Evolutionary conservation across 2,888 invertebrate genomes (phyloP), one percentile per base, ranked within the genome.

Genomic region (Linnaemya vulpina): DNA sequence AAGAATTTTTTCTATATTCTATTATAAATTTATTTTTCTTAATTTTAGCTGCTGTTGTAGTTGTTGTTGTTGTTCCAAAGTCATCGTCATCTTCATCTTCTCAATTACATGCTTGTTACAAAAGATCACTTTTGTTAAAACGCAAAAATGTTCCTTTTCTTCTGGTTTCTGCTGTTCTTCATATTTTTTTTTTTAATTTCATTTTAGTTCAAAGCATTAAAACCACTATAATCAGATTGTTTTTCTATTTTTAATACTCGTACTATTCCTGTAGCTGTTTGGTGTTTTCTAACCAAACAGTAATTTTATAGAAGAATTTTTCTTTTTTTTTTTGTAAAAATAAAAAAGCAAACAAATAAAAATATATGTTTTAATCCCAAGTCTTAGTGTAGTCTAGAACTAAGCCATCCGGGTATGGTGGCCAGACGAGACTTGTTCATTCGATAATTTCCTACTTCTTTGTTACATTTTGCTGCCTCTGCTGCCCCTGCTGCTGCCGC

Each of bases 31-130:
- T 58, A 8, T 58, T 68, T 74, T 71, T 46, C 20, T 73, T 73
- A 8, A 65, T 62, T 60, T n/a, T n/a, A n/a, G n/a, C n/a, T n/a
- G n/a, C n/a, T n/a, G n/a, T n/a, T n/a, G n/a, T n/a, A n/a, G n/a
- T n/a, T n/a, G n/a, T 38, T 62, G 10, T 51, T 68, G 70, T 40
- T 17, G 17, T 38, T 78, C 20, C 22, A 2, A 10, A 78, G 55
- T 49, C 58, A 22, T 58, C 55, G 38, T 55, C 46, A 22, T 55
- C 46, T 38, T 78, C 62, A 51, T 74, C 84, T 73, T 67, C 76
- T 80, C 76, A 84, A 84, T 84, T 80, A 84, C 75, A 75, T 83
- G 75, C 79, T 79, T 75, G 84, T 79, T 80, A 68, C 80, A 80
- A 84, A 76, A 73, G 80, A 84, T 80, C 75, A 77, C 76, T 65